phyloP scores from a whole-genome alignment of 2,888 invertebrate species.

The Alloplasta piceator region DNA sequence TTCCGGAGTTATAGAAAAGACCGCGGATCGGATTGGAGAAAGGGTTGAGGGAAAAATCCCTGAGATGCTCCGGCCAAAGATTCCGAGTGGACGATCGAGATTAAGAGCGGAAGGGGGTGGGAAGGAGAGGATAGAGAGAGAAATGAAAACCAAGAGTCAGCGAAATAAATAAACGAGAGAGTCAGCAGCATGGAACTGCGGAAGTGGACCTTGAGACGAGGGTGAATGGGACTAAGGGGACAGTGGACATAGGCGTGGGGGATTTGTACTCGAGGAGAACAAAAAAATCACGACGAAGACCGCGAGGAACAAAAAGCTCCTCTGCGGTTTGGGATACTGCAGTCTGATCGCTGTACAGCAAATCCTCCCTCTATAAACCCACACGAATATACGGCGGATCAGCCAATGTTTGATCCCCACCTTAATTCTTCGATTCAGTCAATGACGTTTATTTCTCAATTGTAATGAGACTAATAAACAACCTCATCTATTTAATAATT shows the following conservation, averaged over 20 bases:
- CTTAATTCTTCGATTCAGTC: too few species aligned
- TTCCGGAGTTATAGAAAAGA: conserved; percentile 25
- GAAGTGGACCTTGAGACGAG: conserved; percentile 65
- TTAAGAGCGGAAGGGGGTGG: conserved; percentile 62
- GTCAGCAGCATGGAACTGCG: conserved; percentile 63
- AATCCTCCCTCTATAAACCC: conserved; percentile 6
- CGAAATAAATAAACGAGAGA: conserved; percentile 61
- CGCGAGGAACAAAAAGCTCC: conserved; percentile 34
- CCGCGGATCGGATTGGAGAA: conserved; percentile 25
- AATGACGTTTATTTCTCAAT: too few species aligned
- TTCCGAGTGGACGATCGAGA: conserved; percentile 60
- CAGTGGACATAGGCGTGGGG: not conserved
- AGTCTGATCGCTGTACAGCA: conserved; percentile 41
- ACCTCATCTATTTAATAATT: too few species aligned
- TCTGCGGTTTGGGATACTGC: conserved; percentile 27
- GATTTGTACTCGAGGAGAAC: conserved; percentile 27
- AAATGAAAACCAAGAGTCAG: conserved; percentile 45
- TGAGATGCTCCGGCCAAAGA: conserved; percentile 44
- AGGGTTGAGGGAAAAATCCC: conserved; percentile 40
- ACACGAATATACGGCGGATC: too few species aligned
- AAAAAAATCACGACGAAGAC: conserved; percentile 40
- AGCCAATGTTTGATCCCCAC: too few species aligned
- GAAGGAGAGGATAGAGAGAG: conserved; percentile 15
- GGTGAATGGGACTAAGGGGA: conserved; percentile 51
- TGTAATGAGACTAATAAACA: too few species aligned